Base-by-base conservation (phyloP, 2,113 vertebrate genomes). In the Ciconia boyciana region DNA sequence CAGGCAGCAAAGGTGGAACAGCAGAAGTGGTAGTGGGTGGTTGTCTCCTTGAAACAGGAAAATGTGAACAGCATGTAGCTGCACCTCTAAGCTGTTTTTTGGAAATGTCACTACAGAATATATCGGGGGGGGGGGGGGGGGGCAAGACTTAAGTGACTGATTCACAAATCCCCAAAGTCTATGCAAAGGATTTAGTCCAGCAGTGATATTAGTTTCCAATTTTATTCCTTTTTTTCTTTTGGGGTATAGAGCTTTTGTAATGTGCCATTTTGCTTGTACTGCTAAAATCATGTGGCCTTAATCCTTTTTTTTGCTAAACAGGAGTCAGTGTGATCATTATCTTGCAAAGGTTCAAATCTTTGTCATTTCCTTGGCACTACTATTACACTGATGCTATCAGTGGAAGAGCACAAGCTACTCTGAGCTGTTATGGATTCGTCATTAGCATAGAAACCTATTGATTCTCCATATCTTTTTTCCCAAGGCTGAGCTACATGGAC, bases 331-430 rank as follows among this genome's bases (percentile, higher is more conserved):
- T 43, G 71, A 87, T 94, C 10, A 25, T 86, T 92, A 86, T 89
- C 89, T 96, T 75, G 46, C 19, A 71, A 68, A 94, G 31, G 51
- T 83, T 90, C 65, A 82, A 82, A 68, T 79, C 48, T 66, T 74
- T 95, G 57, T 66, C 7, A 83, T 95, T 97, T 94, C 26, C n/a
- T 95, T 90, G 74, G 68, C 54, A 39, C 74, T 87, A 32, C 16
- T 62, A 24, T 87, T 91, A 52, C 49, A 22, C 8, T 54, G 83
- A 89, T 91, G 51, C 10, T 89, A 93, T 94, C 87, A 64, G 44
- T 32, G 12, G 43, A 64, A 43, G 39, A 69, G 43, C 55, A 34
- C 21, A 75, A 79, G 41, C 54, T 88, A 74, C 70, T 88, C 31
- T 34, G n/a, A 96, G 44, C 48, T 74, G 46, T 41, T 89, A 43